Percentiles rank a stretch among this genome's conserved stretches.
These are phyloP conservation scores for Rhogogaster chlorosoma DNA, from an alignment of 2,888 invertebrate species.

Conservation along the genomic window DNA sequence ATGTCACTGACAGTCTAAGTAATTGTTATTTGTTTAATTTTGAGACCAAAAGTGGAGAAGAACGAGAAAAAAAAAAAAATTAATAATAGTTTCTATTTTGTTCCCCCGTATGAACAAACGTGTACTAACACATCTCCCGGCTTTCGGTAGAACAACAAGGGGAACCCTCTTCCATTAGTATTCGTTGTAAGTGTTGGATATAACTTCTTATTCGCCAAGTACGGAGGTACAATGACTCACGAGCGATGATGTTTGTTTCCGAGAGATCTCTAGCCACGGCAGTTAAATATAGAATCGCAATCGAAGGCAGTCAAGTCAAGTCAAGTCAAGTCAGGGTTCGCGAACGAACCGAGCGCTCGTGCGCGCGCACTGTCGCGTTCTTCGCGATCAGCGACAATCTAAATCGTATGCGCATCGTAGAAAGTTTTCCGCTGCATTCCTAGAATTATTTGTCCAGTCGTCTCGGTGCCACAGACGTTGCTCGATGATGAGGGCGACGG, in stretches of 20 bases:
- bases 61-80: too few relatives aligned
- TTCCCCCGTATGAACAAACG: too few relatives aligned
- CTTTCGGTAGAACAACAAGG: too few relatives aligned
- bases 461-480: not conserved
- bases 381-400: not conserved
- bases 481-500: not conserved
- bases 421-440: slow-evolving; percentile 53
- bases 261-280: not conserved
- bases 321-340: not conserved
- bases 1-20: not conserved
- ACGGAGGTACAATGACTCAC: slow-evolving; percentile 28
- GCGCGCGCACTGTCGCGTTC: not conserved
- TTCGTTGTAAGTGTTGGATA: not conserved
- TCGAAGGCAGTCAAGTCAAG: slow-evolving; percentile 1
- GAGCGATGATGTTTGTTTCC: not conserved
- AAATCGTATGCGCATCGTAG: slow-evolving; percentile 24
- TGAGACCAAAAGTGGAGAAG: not conserved
- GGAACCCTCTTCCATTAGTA: too few relatives aligned
- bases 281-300: slow-evolving; percentile 29
- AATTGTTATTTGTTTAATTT: not conserved
- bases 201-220: slow-evolving; percentile 9
- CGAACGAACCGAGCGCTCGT: not conserved
- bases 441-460: slow-evolving; percentile 48
- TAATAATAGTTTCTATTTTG: too few relatives aligned
- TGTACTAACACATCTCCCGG: too few relatives aligned